Evolutionary conservation across 2,797 vertebrate species (phyloP).

Genomic region (Danionella dracula): DNA sequence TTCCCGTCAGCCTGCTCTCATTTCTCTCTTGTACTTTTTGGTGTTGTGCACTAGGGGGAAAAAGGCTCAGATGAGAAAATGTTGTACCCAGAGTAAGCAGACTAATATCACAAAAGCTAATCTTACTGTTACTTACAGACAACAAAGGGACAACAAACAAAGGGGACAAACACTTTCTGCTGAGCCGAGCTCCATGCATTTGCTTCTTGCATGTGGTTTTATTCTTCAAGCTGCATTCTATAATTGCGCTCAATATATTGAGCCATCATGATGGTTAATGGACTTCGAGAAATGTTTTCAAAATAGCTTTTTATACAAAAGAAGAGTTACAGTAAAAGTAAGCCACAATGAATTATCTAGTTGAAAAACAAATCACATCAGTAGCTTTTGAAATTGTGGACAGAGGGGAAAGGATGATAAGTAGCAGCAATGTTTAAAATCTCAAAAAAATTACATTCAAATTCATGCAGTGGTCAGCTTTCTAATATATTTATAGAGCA

Average conservation of each 20-base stretch:
- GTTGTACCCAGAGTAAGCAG: neutral
- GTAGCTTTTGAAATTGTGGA: no score
- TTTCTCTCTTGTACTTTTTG: constrained; percentile 8
- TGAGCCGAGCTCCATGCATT: neutral
- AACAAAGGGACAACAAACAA: neutral
- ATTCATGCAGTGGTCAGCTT: no score
- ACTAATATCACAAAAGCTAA: neutral
- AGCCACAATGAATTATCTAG: neutral
- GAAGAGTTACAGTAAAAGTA: neutral
- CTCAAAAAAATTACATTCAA: no score
- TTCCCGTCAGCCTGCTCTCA: neutral
- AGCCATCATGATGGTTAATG: neutral
- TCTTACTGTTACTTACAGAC: neutral
- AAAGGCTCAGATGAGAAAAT: neutral
- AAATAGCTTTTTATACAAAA: neutral
- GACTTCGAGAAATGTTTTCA: neutral
- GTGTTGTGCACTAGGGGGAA: neutral
- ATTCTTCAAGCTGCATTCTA: neutral
- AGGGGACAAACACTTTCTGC: neutral
- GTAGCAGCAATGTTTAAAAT: no score
- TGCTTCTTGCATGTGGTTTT: neutral
- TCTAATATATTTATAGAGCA: no score
- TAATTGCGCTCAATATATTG: neutral
- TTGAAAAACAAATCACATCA: no score
- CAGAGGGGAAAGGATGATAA: no score